phyloP scores from a whole-genome alignment of 2,888 invertebrate species.

The Parnassius glacialis region DNA sequence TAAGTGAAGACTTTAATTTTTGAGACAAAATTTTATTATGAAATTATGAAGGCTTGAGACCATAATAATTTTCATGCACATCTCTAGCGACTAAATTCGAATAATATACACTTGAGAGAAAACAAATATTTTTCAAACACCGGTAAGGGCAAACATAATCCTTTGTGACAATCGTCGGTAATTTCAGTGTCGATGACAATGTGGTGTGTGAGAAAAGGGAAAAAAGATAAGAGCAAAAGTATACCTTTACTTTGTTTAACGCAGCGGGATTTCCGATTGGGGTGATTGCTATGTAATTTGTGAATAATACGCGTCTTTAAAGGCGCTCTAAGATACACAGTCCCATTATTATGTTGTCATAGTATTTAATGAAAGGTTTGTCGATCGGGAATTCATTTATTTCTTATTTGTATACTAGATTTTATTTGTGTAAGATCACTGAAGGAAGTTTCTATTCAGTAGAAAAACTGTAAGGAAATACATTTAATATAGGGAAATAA shows the following conservation, averaged over 20 bases:
- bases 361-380: constrained; percentile 50
- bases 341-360: constrained; percentile 69
- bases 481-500: too few relatives aligned
- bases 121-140: constrained; percentile 80
- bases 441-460: neutral
- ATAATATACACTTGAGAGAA: constrained; percentile 67
- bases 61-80: constrained; percentile 6
- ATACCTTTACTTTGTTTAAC: constrained; percentile 63
- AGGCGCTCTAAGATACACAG: constrained; percentile 44
- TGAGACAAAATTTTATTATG: too few relatives aligned
- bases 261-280: constrained; percentile 60
- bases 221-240: constrained; percentile 37
- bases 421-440: neutral
- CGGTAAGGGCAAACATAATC: constrained; percentile 61
- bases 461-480: too few relatives aligned
- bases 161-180: constrained; percentile 68
- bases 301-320: constrained; percentile 62
- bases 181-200: constrained; percentile 76
- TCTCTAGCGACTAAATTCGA: constrained; percentile 39
- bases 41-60: too few relatives aligned
- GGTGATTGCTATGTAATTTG: constrained; percentile 70
- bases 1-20: too few relatives aligned
- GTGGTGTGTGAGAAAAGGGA: constrained; percentile 49
- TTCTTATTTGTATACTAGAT: constrained; percentile 13
- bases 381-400: constrained; percentile 36